phyloP scores from a whole-genome alignment of 1,140 invertebrate genomes.

The Lepidurus packardi region DNA sequence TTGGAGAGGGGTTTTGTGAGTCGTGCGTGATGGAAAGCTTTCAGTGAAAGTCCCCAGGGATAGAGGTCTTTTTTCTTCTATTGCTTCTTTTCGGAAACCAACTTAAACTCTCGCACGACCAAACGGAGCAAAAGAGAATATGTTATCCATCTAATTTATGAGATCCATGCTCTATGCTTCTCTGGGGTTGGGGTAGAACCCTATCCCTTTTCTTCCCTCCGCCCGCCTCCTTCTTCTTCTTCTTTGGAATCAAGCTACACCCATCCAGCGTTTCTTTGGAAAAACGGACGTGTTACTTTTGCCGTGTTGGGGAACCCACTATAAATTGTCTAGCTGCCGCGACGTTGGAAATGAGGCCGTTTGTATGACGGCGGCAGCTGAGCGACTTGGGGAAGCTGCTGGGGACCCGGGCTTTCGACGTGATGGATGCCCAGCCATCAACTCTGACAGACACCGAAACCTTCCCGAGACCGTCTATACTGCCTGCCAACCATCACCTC shows the following conservation, averaged over 20 bases:
- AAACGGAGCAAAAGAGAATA: background rate
- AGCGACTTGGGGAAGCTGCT: conserved; percentile 13
- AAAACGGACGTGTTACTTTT: conserved; percentile 35
- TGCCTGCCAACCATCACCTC: too few relatives aligned
- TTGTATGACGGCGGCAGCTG: conserved; percentile 34
- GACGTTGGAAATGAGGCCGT: conserved; percentile 34
- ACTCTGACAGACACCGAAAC: conserved; percentile 2
- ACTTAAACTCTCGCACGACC: background rate
- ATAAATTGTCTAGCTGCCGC: conserved; percentile 33
- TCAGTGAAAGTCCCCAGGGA: background rate
- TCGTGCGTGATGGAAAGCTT: background rate
- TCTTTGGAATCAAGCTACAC: background rate
- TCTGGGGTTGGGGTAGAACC: background rate
- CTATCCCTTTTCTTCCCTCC: background rate
- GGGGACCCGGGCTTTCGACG: background rate
- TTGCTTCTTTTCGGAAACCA: background rate
- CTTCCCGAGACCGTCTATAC: background rate
- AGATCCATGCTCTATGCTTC: background rate
- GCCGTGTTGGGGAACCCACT: conserved; percentile 29
- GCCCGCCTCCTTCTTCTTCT: background rate
- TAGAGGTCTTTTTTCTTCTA: background rate
- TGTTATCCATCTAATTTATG: conserved; percentile 20
- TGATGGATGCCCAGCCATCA: conserved; percentile 12
- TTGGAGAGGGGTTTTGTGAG: background rate
- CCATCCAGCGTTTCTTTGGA: background rate